phyloP scores from a whole-genome alignment of 2,113 vertebrate genomes.

The Sturnus vulgaris region DNA sequence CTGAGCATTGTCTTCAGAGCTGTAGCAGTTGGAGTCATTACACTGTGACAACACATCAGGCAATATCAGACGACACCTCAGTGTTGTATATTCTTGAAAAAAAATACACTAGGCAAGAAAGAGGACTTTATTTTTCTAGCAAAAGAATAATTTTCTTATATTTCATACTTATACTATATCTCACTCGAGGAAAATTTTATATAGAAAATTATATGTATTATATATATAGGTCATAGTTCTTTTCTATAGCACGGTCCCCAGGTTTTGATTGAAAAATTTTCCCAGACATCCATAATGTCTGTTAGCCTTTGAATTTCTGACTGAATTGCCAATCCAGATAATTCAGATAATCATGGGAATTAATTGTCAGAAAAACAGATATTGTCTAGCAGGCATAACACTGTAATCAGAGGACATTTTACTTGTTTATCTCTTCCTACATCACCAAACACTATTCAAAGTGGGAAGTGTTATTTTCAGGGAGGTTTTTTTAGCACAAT shows the following conservation, averaged over 20 bases:
- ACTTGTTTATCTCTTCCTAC: not conserved
- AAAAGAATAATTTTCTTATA: not conserved
- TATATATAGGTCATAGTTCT: not conserved
- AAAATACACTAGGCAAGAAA: not conserved
- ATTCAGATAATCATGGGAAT: not conserved
- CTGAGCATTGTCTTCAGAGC: not conserved
- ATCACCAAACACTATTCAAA: not conserved
- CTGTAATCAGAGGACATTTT: not conserved
- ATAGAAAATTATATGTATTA: not conserved
- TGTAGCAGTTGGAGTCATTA: not conserved
- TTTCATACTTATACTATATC: not conserved
- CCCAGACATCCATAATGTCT: not conserved
- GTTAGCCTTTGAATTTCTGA: not conserved
- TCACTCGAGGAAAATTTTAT: not conserved
- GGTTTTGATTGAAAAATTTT: not conserved
- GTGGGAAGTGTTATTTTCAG: not conserved
- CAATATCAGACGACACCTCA: not conserved
- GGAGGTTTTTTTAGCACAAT: not conserved
- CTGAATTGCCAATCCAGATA: not conserved
- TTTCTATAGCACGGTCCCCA: not conserved
- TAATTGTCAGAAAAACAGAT: not conserved
- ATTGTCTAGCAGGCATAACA: not conserved
- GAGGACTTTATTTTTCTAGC: not conserved
- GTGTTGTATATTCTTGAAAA: not conserved
- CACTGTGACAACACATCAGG: not conserved